Evolutionary conservation across 1,140 invertebrate genomes (phyloP).

Genomic region (Coelopa frigida): DNA sequence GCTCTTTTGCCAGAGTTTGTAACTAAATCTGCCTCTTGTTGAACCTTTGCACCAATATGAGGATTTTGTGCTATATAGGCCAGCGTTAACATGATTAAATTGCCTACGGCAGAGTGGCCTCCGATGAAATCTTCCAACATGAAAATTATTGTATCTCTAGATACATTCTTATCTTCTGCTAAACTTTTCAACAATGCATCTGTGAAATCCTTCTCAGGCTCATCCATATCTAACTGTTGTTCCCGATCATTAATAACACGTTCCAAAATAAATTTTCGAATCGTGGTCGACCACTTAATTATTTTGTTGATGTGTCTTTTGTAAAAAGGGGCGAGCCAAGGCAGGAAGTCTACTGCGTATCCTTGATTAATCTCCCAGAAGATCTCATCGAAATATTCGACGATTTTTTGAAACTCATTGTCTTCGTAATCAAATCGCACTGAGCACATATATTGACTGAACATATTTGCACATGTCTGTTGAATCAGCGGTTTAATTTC

Average conservation of each 20-base stretch:
- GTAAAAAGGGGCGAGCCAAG: constrained; percentile 70
- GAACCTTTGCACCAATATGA: constrained; percentile 57
- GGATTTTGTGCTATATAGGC: constrained; percentile 60
- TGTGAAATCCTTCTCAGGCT: constrained; percentile 61
- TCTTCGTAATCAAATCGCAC: constrained; percentile 62
- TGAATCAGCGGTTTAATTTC: constrained; percentile 59
- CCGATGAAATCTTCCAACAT: constrained; percentile 80
- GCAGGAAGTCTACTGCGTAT: constrained; percentile 81
- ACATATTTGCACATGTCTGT: constrained; percentile 72
- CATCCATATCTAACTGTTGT: constrained; percentile 49
- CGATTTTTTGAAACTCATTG: constrained; percentile 56
- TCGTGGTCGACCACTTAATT: constrained; percentile 58
- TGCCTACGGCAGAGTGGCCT: constrained; percentile 79
- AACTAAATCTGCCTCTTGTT: constrained; percentile 59
- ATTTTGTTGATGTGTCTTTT: constrained; percentile 61
- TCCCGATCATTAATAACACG: constrained; percentile 61
- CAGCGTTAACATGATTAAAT: constrained; percentile 69
- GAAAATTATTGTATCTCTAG: constrained; percentile 64
- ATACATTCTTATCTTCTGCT: constrained; percentile 52
- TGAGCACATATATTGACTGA: constrained; percentile 77
- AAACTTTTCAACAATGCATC: constrained; percentile 65
- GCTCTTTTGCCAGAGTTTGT: constrained; percentile 48
- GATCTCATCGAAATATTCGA: constrained; percentile 71
- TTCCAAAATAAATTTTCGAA: constrained; percentile 67
- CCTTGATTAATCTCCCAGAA: constrained; percentile 89